Percentiles rank a stretch among this genome's conserved stretches.
These are phyloP conservation scores for Alsophila aescularia DNA, from an alignment of 2,888 invertebrate species.

Conservation along the genomic window DNA sequence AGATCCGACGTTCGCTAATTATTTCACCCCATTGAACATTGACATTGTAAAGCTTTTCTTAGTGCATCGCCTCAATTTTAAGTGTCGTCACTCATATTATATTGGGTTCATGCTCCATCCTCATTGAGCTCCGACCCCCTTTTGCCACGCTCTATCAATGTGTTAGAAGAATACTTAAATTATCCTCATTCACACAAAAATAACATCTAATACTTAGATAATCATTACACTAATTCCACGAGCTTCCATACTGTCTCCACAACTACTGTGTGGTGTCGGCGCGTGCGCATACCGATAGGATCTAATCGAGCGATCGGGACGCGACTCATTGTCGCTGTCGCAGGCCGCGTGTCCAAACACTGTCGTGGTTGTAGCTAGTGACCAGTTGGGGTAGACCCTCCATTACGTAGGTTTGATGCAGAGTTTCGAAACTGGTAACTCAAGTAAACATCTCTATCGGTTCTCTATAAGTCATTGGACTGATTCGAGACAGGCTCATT, in stretches of 20 bases:
- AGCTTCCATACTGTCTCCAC: constrained; percentile 19
- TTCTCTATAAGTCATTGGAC: neutral
- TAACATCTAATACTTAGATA: too few relatives aligned
- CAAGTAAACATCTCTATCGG: neutral
- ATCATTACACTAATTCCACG: too few relatives aligned
- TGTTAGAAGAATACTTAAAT: too few relatives aligned
- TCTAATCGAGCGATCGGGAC: constrained; percentile 69
- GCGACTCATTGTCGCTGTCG: constrained; percentile 68
- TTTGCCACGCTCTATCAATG: too few relatives aligned
- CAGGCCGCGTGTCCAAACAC: constrained; percentile 71
- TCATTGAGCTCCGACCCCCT: too few relatives aligned
- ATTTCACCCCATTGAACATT: too few relatives aligned
- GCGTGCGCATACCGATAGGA: constrained; percentile 69
- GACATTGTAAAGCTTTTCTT: too few relatives aligned
- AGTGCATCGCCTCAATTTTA: too few relatives aligned
- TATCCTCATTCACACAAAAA: too few relatives aligned
- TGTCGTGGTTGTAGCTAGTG: constrained; percentile 47
- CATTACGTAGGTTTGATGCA: neutral
- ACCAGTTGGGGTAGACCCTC: constrained; percentile 8
- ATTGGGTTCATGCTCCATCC: too few relatives aligned
- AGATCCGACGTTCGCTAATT: too few relatives aligned
- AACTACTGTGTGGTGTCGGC: constrained; percentile 41
- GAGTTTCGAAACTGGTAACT: neutral
- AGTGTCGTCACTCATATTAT: too few relatives aligned
- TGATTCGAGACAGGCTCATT: neutral